Percentiles rank a stretch among this genome's conserved stretches.
phyloP scores from a whole-genome alignment of 2,888 invertebrate species.

The Corythucha ciliata region DNA sequence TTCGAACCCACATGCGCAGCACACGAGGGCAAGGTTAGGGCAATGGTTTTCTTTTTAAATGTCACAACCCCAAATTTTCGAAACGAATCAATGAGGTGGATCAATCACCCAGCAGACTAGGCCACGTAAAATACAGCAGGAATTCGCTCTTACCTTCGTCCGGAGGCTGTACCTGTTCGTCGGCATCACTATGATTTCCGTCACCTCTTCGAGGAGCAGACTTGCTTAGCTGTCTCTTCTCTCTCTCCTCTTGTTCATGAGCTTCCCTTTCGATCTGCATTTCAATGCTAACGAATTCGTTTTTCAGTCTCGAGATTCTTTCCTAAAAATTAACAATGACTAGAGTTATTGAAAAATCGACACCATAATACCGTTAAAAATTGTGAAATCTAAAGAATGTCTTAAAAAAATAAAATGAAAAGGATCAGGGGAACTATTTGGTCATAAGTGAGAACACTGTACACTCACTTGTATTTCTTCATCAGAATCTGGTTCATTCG shows the following conservation, averaged over 20 bases:
- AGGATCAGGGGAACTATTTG: not conserved
- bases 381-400: no score
- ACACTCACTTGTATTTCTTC: constrained; percentile 31
- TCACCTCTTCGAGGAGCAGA: not conserved
- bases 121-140: constrained; percentile 4
- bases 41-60: no score
- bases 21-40: no score
- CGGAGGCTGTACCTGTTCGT: constrained; percentile 20
- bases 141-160: constrained; percentile 21
- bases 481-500: constrained; percentile 32
- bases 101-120: no score
- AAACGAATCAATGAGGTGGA: no score
- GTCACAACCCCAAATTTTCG: no score
- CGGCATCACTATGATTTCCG: not conserved
- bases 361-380: no score
- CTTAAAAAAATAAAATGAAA: no score
- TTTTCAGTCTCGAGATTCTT: constrained; percentile 31
- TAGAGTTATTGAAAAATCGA: no score
- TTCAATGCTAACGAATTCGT: constrained; percentile 32
- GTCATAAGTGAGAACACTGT: no score
- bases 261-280: constrained; percentile 31
- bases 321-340: no score
- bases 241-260: constrained; percentile 32
- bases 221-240: constrained; percentile 26
- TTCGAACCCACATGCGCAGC: no score